phyloP scores from a whole-genome alignment of 2,888 invertebrate species.

The Drosophila pseudotalamancana region DNA sequence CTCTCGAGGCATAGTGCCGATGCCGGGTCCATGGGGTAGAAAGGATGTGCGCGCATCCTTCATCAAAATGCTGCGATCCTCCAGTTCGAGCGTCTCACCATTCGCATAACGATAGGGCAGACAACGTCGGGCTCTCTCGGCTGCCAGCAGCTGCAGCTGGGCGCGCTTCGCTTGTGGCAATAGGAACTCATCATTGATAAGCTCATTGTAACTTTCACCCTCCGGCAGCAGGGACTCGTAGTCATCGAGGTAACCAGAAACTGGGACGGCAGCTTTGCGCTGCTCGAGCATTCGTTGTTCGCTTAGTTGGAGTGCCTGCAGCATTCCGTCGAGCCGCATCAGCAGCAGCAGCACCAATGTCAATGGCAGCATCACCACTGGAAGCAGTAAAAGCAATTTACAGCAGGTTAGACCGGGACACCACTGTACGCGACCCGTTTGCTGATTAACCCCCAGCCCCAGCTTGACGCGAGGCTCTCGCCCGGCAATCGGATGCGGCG shows the following conservation, averaged over 20 bases:
- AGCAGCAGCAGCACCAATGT: constrained; percentile 81
- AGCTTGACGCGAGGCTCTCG: constrained; percentile 55
- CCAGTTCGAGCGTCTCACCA: constrained; percentile 84
- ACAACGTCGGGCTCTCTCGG: constrained; percentile 74
- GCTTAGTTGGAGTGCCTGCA: constrained; percentile 76
- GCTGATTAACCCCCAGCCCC: constrained; percentile 82
- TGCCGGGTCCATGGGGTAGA: constrained; percentile 85
- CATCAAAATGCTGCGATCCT: constrained; percentile 87
- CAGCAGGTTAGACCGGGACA: constrained; percentile 84
- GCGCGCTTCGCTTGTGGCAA: constrained; percentile 39
- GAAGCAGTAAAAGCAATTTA: constrained; percentile 83
- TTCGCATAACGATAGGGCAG: constrained; percentile 77
- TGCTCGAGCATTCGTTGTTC: constrained; percentile 58
- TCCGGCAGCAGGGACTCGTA: constrained; percentile 64
- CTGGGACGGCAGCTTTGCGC: constrained; percentile 23
- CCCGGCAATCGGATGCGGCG: neutral
- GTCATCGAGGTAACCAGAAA: constrained; percentile 50
- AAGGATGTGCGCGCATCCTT: constrained; percentile 88
- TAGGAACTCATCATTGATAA: constrained; percentile 63
- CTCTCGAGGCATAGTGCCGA: constrained; percentile 85
- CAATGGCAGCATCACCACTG: constrained; percentile 83
- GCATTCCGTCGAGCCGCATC: constrained; percentile 82
- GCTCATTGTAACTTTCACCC: constrained; percentile 53
- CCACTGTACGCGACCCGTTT: constrained; percentile 84
- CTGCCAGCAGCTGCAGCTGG: constrained; percentile 39